Evolutionary conservation across 2,113 vertebrate species (phyloP), one percentile per base, ranked within the genome.

Genomic region (Colius striatus): DNA sequence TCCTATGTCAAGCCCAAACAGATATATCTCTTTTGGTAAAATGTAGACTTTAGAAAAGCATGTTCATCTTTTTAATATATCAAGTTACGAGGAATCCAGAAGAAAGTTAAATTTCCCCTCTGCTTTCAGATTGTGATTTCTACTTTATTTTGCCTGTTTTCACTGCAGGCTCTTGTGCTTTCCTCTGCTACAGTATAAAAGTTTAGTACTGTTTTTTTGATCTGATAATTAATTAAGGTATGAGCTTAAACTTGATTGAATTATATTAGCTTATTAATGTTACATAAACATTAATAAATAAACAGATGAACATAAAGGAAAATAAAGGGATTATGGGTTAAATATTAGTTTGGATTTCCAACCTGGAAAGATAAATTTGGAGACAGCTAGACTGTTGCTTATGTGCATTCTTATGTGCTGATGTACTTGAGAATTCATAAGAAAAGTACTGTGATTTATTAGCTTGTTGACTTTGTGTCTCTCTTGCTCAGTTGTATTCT

Each of bases 161-260:
- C 36, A 41, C 54, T 86, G 17, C 87, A 84, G 87, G 94, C 83
- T 90, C 53, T 61, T 85, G 63, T 80, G 55, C 68, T 65, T 90
- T 92, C 82, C 67, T 82, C 58, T 90, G 80, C 68, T 88, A 16
- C 48, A 89, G 58, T 70, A 90, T 41, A 92, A 67, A 83, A 92
- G 60, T 84, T 48, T 77, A 86, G 43, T 74, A 47, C 30, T 36
- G n/a, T 11, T 84, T 86, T 90, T 90, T 53, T 90, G 45, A 77
- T 70, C 61, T 83, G 80, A 77, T 43, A 96, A 54, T 91, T 86
- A 78, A 67, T 91, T 84, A 67, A 87, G 45, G 58, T 88, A 76
- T 67, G 61, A 92, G 48, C 16, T 83, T 71, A 8, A 81, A 87
- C 17, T 19, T 78, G 53, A 86, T 71, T 51, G 55, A 87, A 75